Conservation (phyloP, 2,113 vertebrate species). For the Myotis brandtii region DNA sequence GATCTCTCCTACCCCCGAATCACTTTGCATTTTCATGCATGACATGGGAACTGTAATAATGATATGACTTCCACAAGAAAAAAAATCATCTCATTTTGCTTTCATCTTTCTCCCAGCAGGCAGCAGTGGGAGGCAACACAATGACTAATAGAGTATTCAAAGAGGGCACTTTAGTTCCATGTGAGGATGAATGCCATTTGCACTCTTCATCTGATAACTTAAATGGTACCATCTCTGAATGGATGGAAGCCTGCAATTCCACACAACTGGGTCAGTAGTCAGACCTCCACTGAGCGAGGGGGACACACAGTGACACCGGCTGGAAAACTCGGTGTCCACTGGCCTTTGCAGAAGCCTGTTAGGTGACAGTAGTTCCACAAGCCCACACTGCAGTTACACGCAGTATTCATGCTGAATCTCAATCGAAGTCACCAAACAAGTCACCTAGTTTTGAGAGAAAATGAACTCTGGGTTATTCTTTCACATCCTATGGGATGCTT, state of each 20-base stretch:
- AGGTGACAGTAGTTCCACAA: not conserved
- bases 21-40: not conserved
- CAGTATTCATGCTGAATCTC: not conserved
- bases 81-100: not conserved
- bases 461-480: not conserved
- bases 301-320: not conserved
- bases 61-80: not conserved
- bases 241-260: not conserved
- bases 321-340: not conserved
- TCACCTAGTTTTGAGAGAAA: not conserved
- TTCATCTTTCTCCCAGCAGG: not conserved
- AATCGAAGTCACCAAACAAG: not conserved
- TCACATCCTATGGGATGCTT: not conserved
- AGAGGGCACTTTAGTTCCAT: not conserved
- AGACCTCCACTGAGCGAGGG: not conserved
- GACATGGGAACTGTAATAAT: conserved; percentile 23
- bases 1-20: not conserved
- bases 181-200: not conserved
- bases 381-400: not conserved
- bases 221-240: not conserved
- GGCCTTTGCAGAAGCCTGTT: not conserved
- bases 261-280: not conserved
- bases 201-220: not conserved
- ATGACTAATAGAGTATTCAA: not conserved
- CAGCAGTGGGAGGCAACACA: not conserved